Evolutionary conservation across 2,113 vertebrate genomes (phyloP).

Genomic region (Apteryx mantelli): DNA sequence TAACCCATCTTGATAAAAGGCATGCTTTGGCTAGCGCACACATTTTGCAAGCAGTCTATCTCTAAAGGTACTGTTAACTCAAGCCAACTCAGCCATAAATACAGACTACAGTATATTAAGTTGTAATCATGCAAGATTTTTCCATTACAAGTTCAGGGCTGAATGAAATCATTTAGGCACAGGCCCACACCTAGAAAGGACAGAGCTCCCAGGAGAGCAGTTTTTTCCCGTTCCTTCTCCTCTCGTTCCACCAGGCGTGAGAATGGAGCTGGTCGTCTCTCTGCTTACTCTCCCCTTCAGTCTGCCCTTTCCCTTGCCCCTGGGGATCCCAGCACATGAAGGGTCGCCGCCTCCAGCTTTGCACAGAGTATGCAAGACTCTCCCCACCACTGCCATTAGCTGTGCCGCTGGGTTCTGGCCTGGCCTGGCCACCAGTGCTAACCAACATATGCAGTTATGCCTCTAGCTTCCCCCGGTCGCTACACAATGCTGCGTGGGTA

Average conservation of each 20-base stretch:
- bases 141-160: conserved; percentile 23
- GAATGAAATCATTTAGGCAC: background rate
- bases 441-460: fast-evolving
- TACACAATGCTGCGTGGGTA: background rate
- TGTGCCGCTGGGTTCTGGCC: background rate
- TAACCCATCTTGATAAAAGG: conserved; percentile 60
- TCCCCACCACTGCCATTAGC: fast-evolving
- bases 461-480: background rate
- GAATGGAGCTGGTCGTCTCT: background rate
- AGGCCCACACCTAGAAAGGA: background rate
- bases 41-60: conserved; percentile 53
- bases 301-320: background rate
- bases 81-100: conserved; percentile 39
- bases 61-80: conserved; percentile 45
- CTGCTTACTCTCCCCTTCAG: background rate
- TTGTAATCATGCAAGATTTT: conserved; percentile 23
- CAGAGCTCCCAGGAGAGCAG: background rate
- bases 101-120: background rate
- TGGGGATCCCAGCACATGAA: fast-evolving
- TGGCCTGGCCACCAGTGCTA: background rate
- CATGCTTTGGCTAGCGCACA: conserved; percentile 43
- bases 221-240: background rate
- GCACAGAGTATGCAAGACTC: fast-evolving
- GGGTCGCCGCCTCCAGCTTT: fast-evolving
- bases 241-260: fast-evolving